These are phyloP conservation scores for Amblyjoppa proteus DNA, from an alignment of 2,888 invertebrate genomes.

Conservation along the genomic window DNA sequence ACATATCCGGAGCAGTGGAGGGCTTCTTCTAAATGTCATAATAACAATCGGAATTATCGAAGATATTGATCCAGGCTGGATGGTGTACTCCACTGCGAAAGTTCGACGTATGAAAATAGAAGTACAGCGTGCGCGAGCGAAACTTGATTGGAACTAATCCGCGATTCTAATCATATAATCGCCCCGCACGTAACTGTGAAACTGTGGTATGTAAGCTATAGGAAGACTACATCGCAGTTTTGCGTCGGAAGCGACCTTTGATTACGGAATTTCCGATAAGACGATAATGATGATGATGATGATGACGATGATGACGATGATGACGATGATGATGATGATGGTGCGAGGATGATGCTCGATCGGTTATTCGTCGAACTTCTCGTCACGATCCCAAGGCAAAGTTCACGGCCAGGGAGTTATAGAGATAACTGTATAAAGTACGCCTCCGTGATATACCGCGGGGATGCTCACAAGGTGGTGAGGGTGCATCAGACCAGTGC, in stretches of 20 bases:
- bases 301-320: slow-evolving; percentile 13
- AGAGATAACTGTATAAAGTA: neutral
- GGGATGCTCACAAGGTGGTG: slow-evolving; percentile 13
- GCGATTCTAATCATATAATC: slow-evolving; percentile 5
- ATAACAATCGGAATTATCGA: neutral
- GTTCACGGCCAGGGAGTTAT: slow-evolving; percentile 35
- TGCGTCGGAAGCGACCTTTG: slow-evolving; percentile 25
- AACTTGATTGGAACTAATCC: slow-evolving; percentile 16
- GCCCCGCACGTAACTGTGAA: slow-evolving; percentile 23
- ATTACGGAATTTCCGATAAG: slow-evolving; percentile 30
- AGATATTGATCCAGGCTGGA: neutral
- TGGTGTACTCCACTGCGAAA: neutral
- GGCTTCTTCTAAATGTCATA: neutral
- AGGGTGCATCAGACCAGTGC: slow-evolving; percentile 33
- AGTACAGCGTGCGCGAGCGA: neutral
- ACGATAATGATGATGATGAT: slow-evolving; percentile 4
- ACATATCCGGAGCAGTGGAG: neutral
- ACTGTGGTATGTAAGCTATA: slow-evolving; percentile 18
- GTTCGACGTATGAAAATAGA: neutral
- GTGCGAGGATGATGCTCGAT: slow-evolving; percentile 16
- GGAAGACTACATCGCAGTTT: neutral
- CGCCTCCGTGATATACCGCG: neutral
- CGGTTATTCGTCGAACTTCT: slow-evolving; percentile 30
- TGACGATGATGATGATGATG: neutral
- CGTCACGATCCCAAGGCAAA: slow-evolving; percentile 11